Conservation (phyloP, 2,888 invertebrate genomes). For the Phytoseiulus persimilis region DNA sequence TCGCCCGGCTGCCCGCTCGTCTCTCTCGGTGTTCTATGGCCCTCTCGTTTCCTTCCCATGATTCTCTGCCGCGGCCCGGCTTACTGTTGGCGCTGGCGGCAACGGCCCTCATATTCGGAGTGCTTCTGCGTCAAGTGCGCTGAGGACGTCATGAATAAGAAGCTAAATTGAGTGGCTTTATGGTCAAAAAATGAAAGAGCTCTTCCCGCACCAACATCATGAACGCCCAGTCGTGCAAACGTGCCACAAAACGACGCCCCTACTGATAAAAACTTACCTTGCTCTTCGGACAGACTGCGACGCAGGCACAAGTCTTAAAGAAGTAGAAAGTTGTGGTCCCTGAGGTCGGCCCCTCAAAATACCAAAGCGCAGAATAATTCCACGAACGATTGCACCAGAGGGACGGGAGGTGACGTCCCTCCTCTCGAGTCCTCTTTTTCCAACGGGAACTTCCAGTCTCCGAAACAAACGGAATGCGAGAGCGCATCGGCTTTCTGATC, state of each 20-base stretch:
- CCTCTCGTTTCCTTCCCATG: background rate
- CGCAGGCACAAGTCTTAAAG: background rate
- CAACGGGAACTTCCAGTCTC: no score
- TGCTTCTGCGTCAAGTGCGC: background rate
- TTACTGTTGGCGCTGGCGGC: background rate
- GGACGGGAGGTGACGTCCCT: no score
- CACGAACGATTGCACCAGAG: no score
- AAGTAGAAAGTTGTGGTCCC: no score
- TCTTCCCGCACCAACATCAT: background rate
- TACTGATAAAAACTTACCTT: no score
- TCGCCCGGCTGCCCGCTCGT: no score
- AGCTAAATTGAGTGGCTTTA: slow-evolving; percentile 5
- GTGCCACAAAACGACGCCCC: background rate
- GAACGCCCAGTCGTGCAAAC: background rate
- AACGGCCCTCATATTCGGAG: background rate
- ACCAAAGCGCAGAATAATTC: no score
- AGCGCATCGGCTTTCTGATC: no score
- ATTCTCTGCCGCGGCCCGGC: background rate
- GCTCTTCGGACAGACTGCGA: background rate
- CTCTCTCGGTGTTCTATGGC: background rate
- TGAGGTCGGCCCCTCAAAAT: no score
- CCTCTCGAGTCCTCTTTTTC: no score
- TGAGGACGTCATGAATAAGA: slow-evolving; percentile 5
- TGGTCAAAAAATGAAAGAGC: background rate
- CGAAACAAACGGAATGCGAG: no score